Evolutionary conservation across 2,797 vertebrate genomes (phyloP).

Genomic region (Chaetophractus vellerosus): DNA sequence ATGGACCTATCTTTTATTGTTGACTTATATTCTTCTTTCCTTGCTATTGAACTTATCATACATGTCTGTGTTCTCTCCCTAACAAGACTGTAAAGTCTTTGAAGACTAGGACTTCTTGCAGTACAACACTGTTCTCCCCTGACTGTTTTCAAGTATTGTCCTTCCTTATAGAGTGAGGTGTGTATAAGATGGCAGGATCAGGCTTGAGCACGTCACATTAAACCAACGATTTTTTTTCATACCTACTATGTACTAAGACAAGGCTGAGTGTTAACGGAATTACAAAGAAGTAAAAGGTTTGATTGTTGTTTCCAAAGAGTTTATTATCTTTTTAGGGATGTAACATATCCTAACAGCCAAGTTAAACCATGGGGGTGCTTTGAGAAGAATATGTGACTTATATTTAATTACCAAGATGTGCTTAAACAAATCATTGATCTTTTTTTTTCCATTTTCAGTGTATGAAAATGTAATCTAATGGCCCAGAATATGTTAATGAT

Average conservation of each 20-base stretch:
- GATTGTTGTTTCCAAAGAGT: not conserved
- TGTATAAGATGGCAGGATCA: not conserved
- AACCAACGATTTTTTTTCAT: not conserved
- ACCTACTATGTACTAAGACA: not conserved
- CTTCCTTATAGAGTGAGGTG: not conserved
- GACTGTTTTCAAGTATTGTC: not conserved
- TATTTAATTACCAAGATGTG: constrained; percentile 19
- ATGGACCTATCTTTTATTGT: not conserved
- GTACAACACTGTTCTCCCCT: not conserved
- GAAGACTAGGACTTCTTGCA: not conserved
- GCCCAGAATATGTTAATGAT: constrained; percentile 13
- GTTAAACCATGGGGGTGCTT: not conserved
- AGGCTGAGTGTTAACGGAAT: not conserved
- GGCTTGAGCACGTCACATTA: not conserved
- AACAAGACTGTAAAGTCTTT: not conserved
- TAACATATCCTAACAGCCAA: too few species aligned
- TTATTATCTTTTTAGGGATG: constrained; percentile 8
- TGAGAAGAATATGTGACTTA: constrained; percentile 6
- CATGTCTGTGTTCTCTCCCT: not conserved
- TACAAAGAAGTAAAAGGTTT: not conserved
- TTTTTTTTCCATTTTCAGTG: not conserved
- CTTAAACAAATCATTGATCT: constrained; percentile 37
- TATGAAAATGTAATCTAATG: constrained; percentile 51
- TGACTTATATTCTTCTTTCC: not conserved
- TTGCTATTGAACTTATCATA: constrained; percentile 41